Evolutionary conservation across 2,797 vertebrate genomes (phyloP), one percentile per base, ranked within the genome.

Genomic region (Distichodus sexfasciatus): DNA sequence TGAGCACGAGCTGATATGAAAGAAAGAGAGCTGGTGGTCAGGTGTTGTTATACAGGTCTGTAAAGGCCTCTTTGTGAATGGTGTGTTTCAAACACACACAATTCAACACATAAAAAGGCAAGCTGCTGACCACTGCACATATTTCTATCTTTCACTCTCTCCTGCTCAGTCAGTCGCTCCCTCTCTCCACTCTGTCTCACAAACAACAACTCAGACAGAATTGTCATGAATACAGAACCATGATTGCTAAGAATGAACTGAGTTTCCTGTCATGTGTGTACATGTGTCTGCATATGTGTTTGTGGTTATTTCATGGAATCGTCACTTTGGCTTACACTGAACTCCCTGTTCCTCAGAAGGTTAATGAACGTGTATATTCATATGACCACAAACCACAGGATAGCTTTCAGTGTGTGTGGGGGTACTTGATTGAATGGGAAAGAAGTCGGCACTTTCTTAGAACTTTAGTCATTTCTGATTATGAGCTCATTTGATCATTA

Each of bases 321-420:
- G 19, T 54, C 40, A 55, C 41, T n/a, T 4, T 3, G 15, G 10
- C 10, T 47, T 41, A 2, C 29, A 60, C 23, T 26, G 12, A 15
- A 60, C 55, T 50, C 38, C 47, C 1, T 2, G 53, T 71, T 71
- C 59, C 19, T 46, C 40, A 44, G 69, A 63, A 63, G 51, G 69
- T 57, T 43, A 71, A 3, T 21, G 15, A 15, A 71, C 17, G 38
- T 40, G 38, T 21, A 10, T 31, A 15, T 43, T 55, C 15, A 24
- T 26, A 53, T 43, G 26, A 62, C 67, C 67, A 64, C 51, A 64
- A 71, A 57, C 50, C 69, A 71, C 69, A 71, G 23, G 1, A 12
- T n/a, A 2, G 26, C 43, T 23, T 4, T 9, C 43, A 2, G 19
- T 7, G 3, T 19, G 19, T 28, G 10, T 1, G 1, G 4, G 12